A percentile compares a stretch with the other conserved stretches of the same genome.
These are phyloP conservation scores for Hypena proboscidalis DNA, from an alignment of 2,888 invertebrate species.

Conservation along the genomic window DNA sequence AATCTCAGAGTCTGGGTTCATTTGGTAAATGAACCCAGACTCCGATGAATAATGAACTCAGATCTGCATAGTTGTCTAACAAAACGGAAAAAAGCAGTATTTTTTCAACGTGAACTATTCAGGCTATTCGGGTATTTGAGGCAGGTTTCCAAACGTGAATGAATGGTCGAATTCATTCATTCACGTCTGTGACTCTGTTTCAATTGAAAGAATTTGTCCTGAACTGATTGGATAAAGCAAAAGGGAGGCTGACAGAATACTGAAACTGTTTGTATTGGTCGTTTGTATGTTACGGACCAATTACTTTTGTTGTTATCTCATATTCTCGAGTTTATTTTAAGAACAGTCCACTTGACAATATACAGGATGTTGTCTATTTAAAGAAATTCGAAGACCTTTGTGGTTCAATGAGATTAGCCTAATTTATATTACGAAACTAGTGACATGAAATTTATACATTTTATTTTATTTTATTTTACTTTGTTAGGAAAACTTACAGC, in stretches of 20 bases:
- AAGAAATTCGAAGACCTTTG: not conserved
- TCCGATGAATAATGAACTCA: too few relatives aligned
- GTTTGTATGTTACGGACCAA: slow-evolving; percentile 4
- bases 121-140: slow-evolving; percentile 4
- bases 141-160: slow-evolving; percentile 20
- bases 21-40: too few relatives aligned
- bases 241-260: slow-evolving; percentile 8
- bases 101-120: not conserved
- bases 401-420: too few relatives aligned
- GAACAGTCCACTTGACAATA: not conserved
- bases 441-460: too few relatives aligned
- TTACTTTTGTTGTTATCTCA: slow-evolving; percentile 3
- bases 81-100: not conserved
- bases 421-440: too few relatives aligned
- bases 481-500: too few relatives aligned
- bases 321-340: not conserved
- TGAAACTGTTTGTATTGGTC: slow-evolving; percentile 8
- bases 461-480: too few relatives aligned
- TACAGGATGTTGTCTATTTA: not conserved
- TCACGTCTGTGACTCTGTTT: slow-evolving; percentile 8
- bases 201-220: slow-evolving; percentile 22
- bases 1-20: too few relatives aligned
- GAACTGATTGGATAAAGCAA: slow-evolving; percentile 24
- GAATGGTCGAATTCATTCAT: slow-evolving; percentile 21
- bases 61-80: too few relatives aligned